Conservation (phyloP, 2,113 vertebrate genomes). For the Rhipidura dahli region DNA sequence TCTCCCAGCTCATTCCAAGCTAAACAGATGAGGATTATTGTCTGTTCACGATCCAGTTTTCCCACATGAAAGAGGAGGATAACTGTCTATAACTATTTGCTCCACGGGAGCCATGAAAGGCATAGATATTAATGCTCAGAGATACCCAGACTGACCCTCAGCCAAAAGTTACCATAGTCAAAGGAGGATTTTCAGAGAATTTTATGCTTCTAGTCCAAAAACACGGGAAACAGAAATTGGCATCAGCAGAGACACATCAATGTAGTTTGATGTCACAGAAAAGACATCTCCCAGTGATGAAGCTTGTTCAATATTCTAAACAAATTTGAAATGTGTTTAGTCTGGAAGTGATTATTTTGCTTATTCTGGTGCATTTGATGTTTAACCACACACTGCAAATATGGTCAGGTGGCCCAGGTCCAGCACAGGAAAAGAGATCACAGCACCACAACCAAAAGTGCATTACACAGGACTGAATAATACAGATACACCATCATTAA, state of each 20-base stretch:
- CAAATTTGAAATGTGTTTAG: constrained; percentile 16
- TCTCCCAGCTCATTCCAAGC: background rate
- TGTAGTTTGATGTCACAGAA: background rate
- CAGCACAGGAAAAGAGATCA: background rate
- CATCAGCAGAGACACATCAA: background rate
- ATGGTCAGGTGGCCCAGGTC: background rate
- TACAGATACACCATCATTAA: background rate
- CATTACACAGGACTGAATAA: constrained; percentile 28
- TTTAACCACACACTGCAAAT: background rate
- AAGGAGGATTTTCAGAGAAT: background rate
- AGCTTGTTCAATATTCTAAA: background rate
- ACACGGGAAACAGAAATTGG: background rate
- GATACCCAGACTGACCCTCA: background rate
- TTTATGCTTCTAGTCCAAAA: background rate
- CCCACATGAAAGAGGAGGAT: background rate
- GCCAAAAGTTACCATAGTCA: background rate
- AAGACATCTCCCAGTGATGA: background rate
- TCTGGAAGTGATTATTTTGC: constrained; percentile 44
- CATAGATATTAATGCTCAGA: background rate
- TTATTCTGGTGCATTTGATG: constrained; percentile 18
- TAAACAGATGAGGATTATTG: background rate
- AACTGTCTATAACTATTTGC: background rate
- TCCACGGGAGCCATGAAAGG: background rate
- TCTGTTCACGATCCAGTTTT: background rate
- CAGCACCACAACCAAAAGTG: background rate